A percentile compares a stretch with the other conserved stretches of the same genome.
Evolutionary conservation across 2,113 vertebrate genomes (phyloP).

Genomic region (Lepisosteus osseus): DNA sequence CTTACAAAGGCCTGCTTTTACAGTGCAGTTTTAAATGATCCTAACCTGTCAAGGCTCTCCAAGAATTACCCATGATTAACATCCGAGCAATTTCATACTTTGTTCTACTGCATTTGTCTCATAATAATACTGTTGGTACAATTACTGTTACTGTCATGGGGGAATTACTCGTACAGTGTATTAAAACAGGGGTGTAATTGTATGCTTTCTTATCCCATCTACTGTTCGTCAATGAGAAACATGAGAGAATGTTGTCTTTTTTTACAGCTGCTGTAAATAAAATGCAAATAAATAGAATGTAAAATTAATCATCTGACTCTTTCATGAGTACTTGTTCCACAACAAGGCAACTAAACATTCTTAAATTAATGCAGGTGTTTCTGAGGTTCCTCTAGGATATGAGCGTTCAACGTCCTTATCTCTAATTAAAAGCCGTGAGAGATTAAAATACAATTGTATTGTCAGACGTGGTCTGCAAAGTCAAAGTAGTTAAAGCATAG

Average conservation of each 20-base stretch:
- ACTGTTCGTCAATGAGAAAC: constrained; percentile 13
- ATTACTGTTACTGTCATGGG: constrained; percentile 59
- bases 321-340: too few species aligned
- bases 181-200: constrained; percentile 61
- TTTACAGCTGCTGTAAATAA: neutral
- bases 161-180: constrained; percentile 64
- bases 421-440: too few species aligned
- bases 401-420: too few species aligned
- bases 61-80: constrained; percentile 52
- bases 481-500: too few species aligned
- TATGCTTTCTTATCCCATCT: constrained; percentile 34
- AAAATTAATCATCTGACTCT: neutral
- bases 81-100: constrained; percentile 56
- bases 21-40: constrained; percentile 52
- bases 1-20: constrained; percentile 33
- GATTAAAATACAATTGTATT: too few species aligned
- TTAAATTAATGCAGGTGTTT: too few species aligned
- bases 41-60: constrained; percentile 52
- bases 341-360: too few species aligned
- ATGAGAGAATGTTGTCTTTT: neutral
- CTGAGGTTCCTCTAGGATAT: too few species aligned
- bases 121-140: constrained; percentile 66
- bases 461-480: too few species aligned
- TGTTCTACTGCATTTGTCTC: constrained; percentile 65
- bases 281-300: constrained; percentile 10